These are phyloP conservation scores for Teleogryllus occipitalis DNA, from an alignment of 1,140 invertebrate species.

Conservation along the genomic window DNA sequence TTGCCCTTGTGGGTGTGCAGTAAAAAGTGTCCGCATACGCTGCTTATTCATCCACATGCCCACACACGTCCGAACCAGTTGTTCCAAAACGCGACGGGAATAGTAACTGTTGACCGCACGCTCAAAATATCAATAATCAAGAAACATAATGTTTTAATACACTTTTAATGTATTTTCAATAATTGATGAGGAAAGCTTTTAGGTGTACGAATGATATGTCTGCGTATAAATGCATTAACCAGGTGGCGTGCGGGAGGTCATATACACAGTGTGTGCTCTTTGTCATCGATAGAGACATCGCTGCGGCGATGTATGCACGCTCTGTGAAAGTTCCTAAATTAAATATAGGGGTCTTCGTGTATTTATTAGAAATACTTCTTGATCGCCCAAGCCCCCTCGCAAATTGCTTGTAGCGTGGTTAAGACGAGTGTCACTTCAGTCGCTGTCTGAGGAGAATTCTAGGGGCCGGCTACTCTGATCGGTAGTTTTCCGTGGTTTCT, in stretches of 20 bases:
- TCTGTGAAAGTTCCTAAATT: too few species aligned
- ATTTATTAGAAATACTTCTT: too few species aligned
- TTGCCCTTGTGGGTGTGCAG: neutral
- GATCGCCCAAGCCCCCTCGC: too few species aligned
- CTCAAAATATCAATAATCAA: neutral
- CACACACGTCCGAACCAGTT: too few species aligned
- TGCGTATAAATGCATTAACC: neutral
- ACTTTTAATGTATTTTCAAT: conserved; percentile 2
- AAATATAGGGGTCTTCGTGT: too few species aligned
- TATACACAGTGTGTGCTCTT: neutral
- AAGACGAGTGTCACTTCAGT: too few species aligned
- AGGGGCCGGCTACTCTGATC: too few species aligned
- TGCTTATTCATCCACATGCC: neutral
- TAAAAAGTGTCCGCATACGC: neutral
- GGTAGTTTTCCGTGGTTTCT: too few species aligned
- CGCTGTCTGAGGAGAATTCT: too few species aligned
- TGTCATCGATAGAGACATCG: too few species aligned
- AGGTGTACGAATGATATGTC: neutral
- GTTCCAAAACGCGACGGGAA: neutral
- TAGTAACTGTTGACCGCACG: neutral
- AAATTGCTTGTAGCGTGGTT: too few species aligned
- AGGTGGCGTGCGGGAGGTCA: neutral
- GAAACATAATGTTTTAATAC: neutral
- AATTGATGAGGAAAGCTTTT: neutral
- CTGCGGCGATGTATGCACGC: too few species aligned